Base-by-base conservation (phyloP, 1,140 invertebrate genomes). In the Caerostris darwini region DNA sequence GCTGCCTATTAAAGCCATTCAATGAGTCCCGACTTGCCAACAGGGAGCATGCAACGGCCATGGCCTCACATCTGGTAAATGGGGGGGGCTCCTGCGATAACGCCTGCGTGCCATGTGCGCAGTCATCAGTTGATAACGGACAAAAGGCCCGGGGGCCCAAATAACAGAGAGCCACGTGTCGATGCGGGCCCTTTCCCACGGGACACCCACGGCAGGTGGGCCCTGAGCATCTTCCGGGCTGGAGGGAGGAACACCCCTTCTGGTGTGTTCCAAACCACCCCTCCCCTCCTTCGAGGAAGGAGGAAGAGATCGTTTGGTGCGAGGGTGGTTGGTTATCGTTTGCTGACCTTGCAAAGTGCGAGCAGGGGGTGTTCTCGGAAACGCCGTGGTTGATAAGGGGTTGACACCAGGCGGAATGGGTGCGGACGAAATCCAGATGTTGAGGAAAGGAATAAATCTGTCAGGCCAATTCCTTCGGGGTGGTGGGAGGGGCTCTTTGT, bases 171-270 rank as follows among this genome's bases (percentile, higher is more conserved):
- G 82, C 77, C 90, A 67, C 90, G 81, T 85, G 69, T 82, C 90
- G n/a, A 34, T 71, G 87, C 87, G 87, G 34, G 56, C 82, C 90
- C 59, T 81, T 92, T 92, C 90, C 90, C 90, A 92, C 90, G 90
- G 90, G 90, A 92, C 90, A 64, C 90, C 90, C 58, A 85, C 90
- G n/a, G 81, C 58, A 85, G 90, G 81, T 91, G 90, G 59, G 69
- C 19, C 57, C 87, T 50, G 85, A 54, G 53, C 82, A 81, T 91
- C 90, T 91, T 91, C 90, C 90, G 57, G 90, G 67, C 54, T 34
- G 88, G 53, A 64, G 61, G 88, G 54, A 17, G 14, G 50, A 14
- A 14, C 83, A 57, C 82, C 83, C 53, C 57, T 85, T 77, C 71
- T 50, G 71, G 34, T 77, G 53, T 77, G 10, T 34, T 7, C 71